Base-by-base conservation (phyloP, 2,888 invertebrate genomes). In the Latrodectus elegans region DNA sequence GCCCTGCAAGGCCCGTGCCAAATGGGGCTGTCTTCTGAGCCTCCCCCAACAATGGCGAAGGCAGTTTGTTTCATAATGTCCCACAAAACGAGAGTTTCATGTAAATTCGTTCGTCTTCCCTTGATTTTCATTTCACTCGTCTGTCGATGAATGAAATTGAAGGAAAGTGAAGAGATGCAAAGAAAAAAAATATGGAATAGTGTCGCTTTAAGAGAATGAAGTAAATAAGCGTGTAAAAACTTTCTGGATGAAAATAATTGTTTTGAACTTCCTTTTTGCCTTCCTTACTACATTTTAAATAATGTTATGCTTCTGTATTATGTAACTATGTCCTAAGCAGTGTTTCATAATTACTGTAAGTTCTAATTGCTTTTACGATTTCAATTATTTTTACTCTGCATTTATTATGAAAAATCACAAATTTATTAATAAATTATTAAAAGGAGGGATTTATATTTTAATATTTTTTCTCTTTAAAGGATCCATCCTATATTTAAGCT, bases 101-200 rank as follows among this genome's bases (percentile, higher is more conserved):
- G 88, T 88, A 84, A 88, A 88, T 88, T 80, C 86, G 60, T 64
- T 67, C 68, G 55, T 92, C n/a, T 92, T 82, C 72, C 72, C 84
- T 74, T 85, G 84, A 79, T 85, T 85, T 85, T 79, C 84, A 85
- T 85, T 79, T 68, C 79, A 85, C 74, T 79, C 77, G 73, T 51
- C 12, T 67, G 75, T 71, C 82, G 67, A 76, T 83, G 83, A 76
- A 83, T 74, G 64, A 53, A 53, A 8, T 22, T 53, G 83, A 75
- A 77, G 75, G 8, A 17, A 77, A 67, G 51, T 17, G 65, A 71
- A 55, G 64, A 49, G 67, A 22, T 53, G 53, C 55, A 67, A 71
- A 71, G 22, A 84, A 55, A 65, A 55, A 65, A 64, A 64, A 71
- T 53, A 55, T 51, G 14, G 22, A 73, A 9, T 49, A 60, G 60